A percentile compares a stretch with the other conserved stretches of the same genome.
phyloP scores from a whole-genome alignment of 30 jellyfish, hydroid and myxozoan species.

The Chironex yamaguchii region DNA sequence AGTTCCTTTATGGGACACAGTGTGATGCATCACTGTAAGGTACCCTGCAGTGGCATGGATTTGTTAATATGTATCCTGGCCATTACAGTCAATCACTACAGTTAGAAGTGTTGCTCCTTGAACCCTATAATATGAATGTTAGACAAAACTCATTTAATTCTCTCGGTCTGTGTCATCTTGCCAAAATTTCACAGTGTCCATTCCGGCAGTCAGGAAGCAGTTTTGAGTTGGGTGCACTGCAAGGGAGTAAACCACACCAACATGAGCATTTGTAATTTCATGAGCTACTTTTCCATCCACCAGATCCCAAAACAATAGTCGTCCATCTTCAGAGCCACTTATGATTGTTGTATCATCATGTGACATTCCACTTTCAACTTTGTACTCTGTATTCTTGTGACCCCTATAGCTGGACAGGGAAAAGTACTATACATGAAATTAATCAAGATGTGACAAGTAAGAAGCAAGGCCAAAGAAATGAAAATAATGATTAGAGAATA shows the following conservation, averaged over 20 bases:
- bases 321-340: conserved; percentile 98
- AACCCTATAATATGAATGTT: no score
- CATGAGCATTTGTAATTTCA: conserved; percentile 68
- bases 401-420: conserved; percentile 76
- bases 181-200: conserved; percentile 91
- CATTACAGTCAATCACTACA: no score
- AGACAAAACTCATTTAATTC: neutral
- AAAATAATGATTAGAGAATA: no score
- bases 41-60: no score
- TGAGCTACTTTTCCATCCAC: conserved; percentile 71
- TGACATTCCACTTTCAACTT: conserved; percentile 81
- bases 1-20: no score
- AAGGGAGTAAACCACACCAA: conserved; percentile 82
- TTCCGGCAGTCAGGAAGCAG: conserved; percentile 84
- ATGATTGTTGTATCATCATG: conserved; percentile 77
- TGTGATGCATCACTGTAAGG: no score
- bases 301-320: conserved; percentile 89
- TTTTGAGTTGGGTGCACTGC: conserved; percentile 72
- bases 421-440: no score
- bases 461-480: no score
- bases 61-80: no score
- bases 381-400: conserved; percentile 83
- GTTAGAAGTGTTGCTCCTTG: no score
- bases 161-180: neutral
- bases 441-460: no score